A percentile compares a stretch with the other conserved stretches of the same genome.
These are phyloP conservation scores for Ceryle rudis DNA, from an alignment of 2,797 vertebrate species.

Conservation along the genomic window DNA sequence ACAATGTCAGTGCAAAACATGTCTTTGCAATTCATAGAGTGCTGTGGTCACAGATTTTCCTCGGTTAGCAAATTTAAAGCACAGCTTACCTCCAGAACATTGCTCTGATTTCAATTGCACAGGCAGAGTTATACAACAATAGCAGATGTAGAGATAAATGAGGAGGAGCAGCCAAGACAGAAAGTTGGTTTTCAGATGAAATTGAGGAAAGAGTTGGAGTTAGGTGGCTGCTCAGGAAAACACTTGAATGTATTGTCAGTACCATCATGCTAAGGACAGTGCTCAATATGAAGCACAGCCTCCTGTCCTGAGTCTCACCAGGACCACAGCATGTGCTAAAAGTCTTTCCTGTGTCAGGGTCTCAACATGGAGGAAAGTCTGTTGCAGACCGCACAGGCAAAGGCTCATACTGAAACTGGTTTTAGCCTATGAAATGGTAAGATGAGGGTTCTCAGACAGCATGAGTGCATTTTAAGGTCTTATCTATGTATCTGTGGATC, in stretches of 20 bases:
- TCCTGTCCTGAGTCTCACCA: neutral
- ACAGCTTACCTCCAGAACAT: constrained; percentile 14
- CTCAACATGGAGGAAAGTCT: neutral
- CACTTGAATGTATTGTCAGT: neutral
- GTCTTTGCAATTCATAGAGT: constrained; percentile 10
- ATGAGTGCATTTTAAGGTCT: neutral
- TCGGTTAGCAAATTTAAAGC: neutral
- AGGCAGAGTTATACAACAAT: neutral
- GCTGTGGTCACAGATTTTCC: neutral
- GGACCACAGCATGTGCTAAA: neutral
- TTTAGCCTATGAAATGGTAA: neutral
- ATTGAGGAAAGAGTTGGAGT: neutral
- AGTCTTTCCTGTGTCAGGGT: neutral
- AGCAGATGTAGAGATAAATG: constrained; percentile 7
- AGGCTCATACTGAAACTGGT: neutral
- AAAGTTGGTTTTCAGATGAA: neutral
- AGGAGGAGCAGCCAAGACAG: neutral
- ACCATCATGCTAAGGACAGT: neutral
- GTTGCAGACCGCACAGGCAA: neutral
- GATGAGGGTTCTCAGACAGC: neutral
- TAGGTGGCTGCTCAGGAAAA: neutral
- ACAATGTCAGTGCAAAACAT: neutral
- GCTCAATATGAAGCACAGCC: neutral
- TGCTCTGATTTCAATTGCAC: neutral
- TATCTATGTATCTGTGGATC: neutral